These are phyloP conservation scores for Enteromius viviparus DNA, from an alignment of 2,797 vertebrate species.

Conservation along the genomic window DNA sequence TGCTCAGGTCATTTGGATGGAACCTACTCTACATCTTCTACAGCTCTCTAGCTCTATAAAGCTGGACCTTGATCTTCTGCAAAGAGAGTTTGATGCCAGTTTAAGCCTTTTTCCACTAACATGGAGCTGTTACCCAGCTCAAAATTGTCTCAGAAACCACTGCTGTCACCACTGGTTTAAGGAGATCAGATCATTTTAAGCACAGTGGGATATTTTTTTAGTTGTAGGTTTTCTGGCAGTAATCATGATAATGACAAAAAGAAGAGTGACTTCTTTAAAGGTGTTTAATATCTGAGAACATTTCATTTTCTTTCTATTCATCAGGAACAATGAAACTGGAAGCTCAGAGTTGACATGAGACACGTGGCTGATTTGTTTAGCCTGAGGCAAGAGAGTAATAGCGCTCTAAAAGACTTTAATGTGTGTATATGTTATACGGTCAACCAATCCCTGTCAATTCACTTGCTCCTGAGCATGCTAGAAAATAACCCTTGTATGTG, in stretches of 20 bases:
- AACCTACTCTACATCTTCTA: not conserved
- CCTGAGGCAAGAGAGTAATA: conserved; percentile 31
- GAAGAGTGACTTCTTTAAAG: conserved; percentile 45
- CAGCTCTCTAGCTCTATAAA: conserved; percentile 1
- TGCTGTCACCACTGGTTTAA: not conserved
- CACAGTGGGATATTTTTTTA: conserved; percentile 27
- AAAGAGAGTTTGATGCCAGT: not conserved
- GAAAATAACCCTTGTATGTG: conserved; percentile 49
- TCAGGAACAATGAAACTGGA: conserved; percentile 61
- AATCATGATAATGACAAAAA: conserved; percentile 46
- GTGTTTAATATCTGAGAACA: conserved; percentile 49
- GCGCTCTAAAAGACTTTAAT: conserved; percentile 36
- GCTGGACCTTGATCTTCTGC: not conserved
- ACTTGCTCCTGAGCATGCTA: conserved; percentile 39
- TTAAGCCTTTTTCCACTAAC: not conserved
- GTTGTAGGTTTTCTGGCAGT: conserved; percentile 38
- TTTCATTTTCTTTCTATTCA: conserved; percentile 51
- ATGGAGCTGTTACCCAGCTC: not conserved
- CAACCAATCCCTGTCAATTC: conserved; percentile 46
- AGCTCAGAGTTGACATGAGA: conserved; percentile 41
- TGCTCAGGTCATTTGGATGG: conserved; percentile 1
- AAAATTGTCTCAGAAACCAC: not conserved
- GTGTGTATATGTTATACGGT: conserved; percentile 30
- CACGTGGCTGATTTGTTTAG: conserved; percentile 46
- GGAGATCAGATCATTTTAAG: conserved; percentile 1